These are phyloP conservation scores for Galendromus occidentalis DNA, from an alignment of 1,140 invertebrate genomes.

Conservation along the genomic window DNA sequence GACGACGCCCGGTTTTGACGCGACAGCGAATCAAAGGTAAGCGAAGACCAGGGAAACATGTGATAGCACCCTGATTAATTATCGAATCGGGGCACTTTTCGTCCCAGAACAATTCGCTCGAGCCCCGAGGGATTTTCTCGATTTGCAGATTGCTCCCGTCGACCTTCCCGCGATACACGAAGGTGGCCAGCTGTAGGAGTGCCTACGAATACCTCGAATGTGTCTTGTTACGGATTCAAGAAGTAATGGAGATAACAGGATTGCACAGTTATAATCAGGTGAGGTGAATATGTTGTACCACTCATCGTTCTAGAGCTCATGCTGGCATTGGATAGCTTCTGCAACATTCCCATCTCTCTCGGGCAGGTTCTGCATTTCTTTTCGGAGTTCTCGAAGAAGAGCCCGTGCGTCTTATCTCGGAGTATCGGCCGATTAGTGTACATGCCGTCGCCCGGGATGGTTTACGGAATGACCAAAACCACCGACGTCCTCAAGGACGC, in stretches of 20 bases:
- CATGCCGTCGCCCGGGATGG: slow-evolving; percentile 22
- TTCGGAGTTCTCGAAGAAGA: slow-evolving; percentile 65
- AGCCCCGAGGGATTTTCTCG: slow-evolving; percentile 16
- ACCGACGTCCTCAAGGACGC: slow-evolving; percentile 65
- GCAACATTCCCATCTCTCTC: no score
- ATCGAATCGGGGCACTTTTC: no score
- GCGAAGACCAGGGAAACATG: no score
- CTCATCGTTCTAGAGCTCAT: no score
- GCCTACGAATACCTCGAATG: slow-evolving; percentile 65
- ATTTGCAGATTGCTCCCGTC: slow-evolving; percentile 54
- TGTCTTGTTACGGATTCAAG: slow-evolving; percentile 53
- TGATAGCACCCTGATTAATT: no score
- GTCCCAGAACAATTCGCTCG: no score
- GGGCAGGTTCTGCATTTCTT: slow-evolving; percentile 58
- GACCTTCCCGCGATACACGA: slow-evolving; percentile 90
- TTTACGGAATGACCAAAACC: slow-evolving; percentile 36
- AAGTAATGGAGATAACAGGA: slow-evolving; percentile 58
- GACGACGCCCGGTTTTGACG: slow-evolving; percentile 12
- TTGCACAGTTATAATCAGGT: slow-evolving; percentile 5
- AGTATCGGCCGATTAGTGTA: slow-evolving; percentile 57
- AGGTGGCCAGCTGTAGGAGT: slow-evolving; percentile 62
- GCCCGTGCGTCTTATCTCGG: slow-evolving; percentile 79
- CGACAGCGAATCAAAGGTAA: slow-evolving; percentile 11
- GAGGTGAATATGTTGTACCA: background rate
- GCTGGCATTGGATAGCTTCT: no score